Evolutionary conservation across 2,797 vertebrate species (phyloP).

Genomic region (Sebastolobus alascanus): DNA sequence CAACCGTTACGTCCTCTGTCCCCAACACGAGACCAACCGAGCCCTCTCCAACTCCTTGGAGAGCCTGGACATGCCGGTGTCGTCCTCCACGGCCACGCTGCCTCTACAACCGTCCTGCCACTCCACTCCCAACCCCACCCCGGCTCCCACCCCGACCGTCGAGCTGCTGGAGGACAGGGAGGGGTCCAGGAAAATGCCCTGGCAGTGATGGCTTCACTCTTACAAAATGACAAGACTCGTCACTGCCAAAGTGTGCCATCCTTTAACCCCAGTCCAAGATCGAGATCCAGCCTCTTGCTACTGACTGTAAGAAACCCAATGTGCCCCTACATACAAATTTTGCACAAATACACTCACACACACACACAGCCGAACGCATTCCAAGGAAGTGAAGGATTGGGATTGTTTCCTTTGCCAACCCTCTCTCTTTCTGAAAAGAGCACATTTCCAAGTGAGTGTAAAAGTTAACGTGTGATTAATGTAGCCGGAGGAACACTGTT

Average conservation of each 20-base stretch:
- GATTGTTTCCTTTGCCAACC: neutral
- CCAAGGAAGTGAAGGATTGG: conserved; percentile 34
- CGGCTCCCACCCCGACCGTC: conserved; percentile 53
- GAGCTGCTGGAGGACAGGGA: conserved; percentile 75
- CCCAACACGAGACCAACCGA: conserved; percentile 86
- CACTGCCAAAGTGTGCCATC: conserved; percentile 38
- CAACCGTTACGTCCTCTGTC: conserved; percentile 92
- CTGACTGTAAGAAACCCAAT: conserved; percentile 40
- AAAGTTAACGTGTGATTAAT: neutral
- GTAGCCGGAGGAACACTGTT: conserved; percentile 5
- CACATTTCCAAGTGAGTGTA: conserved; percentile 33
- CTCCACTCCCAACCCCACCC: conserved; percentile 70
- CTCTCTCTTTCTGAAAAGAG: conserved; percentile 18
- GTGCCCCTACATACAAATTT: conserved; percentile 39
- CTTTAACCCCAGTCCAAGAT: conserved; percentile 27
- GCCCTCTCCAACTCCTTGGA: conserved; percentile 83
- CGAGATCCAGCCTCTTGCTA: conserved; percentile 31
- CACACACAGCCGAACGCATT: conserved; percentile 53
- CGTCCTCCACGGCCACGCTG: conserved; percentile 78
- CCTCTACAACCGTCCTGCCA: conserved; percentile 74
- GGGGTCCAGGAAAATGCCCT: conserved; percentile 66
- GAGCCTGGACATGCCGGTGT: conserved; percentile 79
- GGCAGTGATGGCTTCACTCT: conserved; percentile 71
- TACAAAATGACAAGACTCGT: conserved; percentile 19
- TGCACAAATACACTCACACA: conserved; percentile 56